phyloP scores from a whole-genome alignment of 2,888 invertebrate species.

The Rosalia funebris region DNA sequence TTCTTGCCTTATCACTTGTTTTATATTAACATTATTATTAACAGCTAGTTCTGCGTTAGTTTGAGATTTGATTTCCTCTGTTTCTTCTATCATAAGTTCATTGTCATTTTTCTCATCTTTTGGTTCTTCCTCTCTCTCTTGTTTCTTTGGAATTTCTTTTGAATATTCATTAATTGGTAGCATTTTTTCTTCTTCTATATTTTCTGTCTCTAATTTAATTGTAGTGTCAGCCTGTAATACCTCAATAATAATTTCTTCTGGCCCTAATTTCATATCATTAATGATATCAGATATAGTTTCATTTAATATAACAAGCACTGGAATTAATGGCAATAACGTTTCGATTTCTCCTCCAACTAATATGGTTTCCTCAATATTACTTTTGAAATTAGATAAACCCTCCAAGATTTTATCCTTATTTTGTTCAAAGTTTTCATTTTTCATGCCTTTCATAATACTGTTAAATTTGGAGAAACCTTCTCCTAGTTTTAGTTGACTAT shows the following conservation, averaged over 20 bases:
- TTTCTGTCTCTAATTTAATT: too few relatives aligned
- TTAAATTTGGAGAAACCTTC: conserved; percentile 2
- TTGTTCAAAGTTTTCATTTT: conserved; percentile 1
- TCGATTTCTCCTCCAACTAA: conserved; percentile 10
- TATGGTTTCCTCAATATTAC: conserved; percentile 6
- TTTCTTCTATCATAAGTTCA: too few relatives aligned
- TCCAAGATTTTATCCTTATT: not conserved
- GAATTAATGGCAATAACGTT: conserved; percentile 23
- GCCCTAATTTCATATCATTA: not conserved
- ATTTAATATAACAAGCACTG: conserved; percentile 23
- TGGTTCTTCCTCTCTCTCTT: too few relatives aligned
- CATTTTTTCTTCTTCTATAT: too few relatives aligned
- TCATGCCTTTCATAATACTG: not conserved
- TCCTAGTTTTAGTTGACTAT: conserved; percentile 8
- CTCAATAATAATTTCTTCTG: not conserved
- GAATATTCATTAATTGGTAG: too few relatives aligned
- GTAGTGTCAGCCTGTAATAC: too few relatives aligned
- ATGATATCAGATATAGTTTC: conserved; percentile 18
- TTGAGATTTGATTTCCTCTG: too few relatives aligned
- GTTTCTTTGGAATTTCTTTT: too few relatives aligned
- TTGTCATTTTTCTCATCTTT: too few relatives aligned
- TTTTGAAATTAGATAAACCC: not conserved
- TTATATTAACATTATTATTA: too few relatives aligned
- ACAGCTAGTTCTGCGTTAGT: too few relatives aligned
- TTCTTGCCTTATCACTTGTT: too few relatives aligned